Evolutionary conservation across 2,113 vertebrate genomes (phyloP).

Genomic region (Atlantisia rogersi): DNA sequence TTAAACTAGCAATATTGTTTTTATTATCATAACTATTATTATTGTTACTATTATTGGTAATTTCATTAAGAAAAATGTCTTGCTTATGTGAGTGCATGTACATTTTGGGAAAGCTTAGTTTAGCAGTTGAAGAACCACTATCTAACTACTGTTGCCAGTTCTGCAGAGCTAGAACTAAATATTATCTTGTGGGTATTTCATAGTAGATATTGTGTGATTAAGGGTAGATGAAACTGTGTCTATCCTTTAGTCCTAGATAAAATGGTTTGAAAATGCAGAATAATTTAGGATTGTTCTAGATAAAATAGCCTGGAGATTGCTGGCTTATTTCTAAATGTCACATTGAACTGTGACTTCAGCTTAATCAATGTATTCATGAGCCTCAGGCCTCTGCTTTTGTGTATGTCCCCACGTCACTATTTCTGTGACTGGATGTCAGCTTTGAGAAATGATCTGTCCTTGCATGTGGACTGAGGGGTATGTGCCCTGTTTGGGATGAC

Average conservation of each 20-base stretch:
- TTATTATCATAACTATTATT: not conserved
- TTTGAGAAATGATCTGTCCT: not conserved
- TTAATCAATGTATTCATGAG: not conserved
- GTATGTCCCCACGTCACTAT: fast-evolving
- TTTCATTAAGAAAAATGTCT: not conserved
- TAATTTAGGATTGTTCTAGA: not conserved
- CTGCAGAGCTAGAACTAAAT: not conserved
- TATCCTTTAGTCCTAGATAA: not conserved
- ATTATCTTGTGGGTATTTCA: not conserved
- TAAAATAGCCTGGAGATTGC: not conserved
- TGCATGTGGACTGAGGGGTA: not conserved
- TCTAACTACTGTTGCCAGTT: not conserved
- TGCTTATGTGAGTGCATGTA: not conserved
- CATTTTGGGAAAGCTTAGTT: not conserved
- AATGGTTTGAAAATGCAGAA: not conserved
- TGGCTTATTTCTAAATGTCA: not conserved
- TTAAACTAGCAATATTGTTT: not conserved
- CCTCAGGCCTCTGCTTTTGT: not conserved
- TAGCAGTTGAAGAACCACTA: not conserved
- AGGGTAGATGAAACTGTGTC: not conserved
- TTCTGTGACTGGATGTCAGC: not conserved
- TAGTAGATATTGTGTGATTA: not conserved
- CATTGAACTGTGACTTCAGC: not conserved
- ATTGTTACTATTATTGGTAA: not conserved
- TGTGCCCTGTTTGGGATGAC: not conserved